Conservation (phyloP, 2,797 vertebrate genomes). For the Danio jaintianensis region DNA sequence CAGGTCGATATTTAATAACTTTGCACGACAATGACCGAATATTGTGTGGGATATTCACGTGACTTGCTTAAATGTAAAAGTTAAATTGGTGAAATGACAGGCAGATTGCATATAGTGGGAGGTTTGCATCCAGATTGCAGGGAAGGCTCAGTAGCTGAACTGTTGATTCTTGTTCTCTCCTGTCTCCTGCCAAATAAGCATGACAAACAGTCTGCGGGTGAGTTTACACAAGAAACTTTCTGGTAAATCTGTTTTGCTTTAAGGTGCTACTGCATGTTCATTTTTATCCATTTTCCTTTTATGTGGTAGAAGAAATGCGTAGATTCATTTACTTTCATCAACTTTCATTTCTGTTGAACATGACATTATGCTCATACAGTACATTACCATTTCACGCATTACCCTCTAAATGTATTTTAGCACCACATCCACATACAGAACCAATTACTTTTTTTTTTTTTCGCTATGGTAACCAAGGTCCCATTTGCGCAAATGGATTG, state of each 20-base stretch:
- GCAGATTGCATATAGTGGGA: conserved; percentile 65
- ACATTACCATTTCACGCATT: background rate
- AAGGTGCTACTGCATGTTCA: conserved; percentile 21
- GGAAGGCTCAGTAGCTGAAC: conserved; percentile 55
- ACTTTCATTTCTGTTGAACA: background rate
- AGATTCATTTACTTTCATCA: background rate
- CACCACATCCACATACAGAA: background rate
- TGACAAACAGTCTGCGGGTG: conserved; percentile 45
- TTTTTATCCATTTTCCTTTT: background rate
- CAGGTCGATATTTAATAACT: conserved; percentile 39
- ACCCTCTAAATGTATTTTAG: background rate
- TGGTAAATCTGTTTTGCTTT: conserved; percentile 23
- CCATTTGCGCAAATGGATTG: conserved; percentile 29
- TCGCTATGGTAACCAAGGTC: conserved; percentile 25
- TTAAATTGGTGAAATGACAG: conserved; percentile 54
- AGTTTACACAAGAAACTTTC: conserved; percentile 45
- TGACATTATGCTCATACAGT: background rate
- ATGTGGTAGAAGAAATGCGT: background rate
- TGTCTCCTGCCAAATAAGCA: conserved; percentile 53
- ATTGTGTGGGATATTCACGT: conserved; percentile 50
- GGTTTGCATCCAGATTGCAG: conserved; percentile 58
- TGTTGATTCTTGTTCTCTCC: conserved; percentile 45
- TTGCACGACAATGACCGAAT: background rate
- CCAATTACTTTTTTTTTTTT: background rate
- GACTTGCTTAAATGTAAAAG: conserved; percentile 53